Conservation (phyloP, 2,797 vertebrate species). For the Acrocephalus scirpaceus region DNA sequence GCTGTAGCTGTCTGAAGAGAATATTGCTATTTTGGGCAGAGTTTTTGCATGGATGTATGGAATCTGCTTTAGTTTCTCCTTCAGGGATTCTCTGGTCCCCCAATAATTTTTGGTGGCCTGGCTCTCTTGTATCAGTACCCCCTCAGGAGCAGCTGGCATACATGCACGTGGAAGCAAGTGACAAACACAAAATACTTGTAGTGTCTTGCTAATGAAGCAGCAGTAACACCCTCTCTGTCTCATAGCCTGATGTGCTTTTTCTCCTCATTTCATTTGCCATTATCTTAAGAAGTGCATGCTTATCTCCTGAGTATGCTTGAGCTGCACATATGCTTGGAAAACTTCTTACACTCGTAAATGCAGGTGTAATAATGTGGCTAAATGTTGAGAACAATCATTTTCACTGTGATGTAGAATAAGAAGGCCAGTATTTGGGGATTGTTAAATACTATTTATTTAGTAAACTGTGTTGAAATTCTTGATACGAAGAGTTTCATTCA, state of each 20-base stretch:
- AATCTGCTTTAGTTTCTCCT: not conserved
- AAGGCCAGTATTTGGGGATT: not conserved
- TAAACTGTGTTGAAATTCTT: not conserved
- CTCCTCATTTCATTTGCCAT: not conserved
- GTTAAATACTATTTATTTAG: not conserved
- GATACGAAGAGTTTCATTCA: not conserved
- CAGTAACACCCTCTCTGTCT: not conserved
- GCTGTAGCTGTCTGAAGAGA: not conserved
- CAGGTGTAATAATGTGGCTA: not conserved
- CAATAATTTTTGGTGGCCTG: not conserved
- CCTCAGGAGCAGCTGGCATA: not conserved
- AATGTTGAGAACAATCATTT: not conserved
- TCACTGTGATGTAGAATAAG: not conserved
- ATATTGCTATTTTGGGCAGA: not conserved
- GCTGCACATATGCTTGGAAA: not conserved
- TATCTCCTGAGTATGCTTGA: not conserved
- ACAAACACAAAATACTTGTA: not conserved
- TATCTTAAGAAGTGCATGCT: not conserved
- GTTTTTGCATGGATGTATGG: not conserved
- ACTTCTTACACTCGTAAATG: not conserved
- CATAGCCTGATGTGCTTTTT: not conserved
- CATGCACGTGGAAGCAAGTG: not conserved
- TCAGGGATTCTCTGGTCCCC: not conserved
- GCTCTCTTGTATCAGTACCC: not conserved
- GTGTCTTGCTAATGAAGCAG: not conserved